Evolutionary conservation across 2,113 vertebrate species (phyloP).

Genomic region (Tursiops truncatus): DNA sequence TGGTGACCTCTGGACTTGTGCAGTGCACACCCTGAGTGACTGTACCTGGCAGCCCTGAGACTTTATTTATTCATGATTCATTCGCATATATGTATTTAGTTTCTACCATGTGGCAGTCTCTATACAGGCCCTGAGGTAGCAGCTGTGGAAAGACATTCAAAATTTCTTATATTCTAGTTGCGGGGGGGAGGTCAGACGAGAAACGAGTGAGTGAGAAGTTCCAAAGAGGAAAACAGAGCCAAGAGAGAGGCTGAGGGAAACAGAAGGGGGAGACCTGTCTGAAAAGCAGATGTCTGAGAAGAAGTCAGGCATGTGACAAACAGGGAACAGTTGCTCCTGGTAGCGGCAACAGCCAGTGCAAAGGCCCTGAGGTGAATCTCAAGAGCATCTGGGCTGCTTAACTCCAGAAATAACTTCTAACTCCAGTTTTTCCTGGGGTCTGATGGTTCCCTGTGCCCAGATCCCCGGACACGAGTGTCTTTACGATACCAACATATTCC

Average conservation of each 20-base stretch:
- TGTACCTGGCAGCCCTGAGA: background rate
- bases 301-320: background rate
- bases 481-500: background rate
- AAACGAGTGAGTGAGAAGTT: background rate
- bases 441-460: background rate
- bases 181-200: background rate
- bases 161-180: background rate
- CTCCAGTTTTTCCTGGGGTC: background rate
- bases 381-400: background rate
- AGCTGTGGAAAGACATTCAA: background rate
- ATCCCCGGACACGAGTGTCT: rapidly evolving
- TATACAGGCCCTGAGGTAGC: background rate
- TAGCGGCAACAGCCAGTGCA: rapidly evolving
- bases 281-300: background rate
- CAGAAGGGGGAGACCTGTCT: background rate
- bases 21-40: background rate
- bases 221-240: background rate
- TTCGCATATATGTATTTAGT: background rate
- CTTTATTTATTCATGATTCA: background rate
- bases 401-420: background rate
- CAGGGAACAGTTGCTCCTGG: background rate
- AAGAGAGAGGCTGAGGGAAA: background rate
- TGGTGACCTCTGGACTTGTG: background rate
- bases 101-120: too few relatives aligned
- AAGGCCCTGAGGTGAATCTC: background rate